Base-by-base conservation (phyloP, 2,888 invertebrate genomes). In the Protonemura montana region DNA sequence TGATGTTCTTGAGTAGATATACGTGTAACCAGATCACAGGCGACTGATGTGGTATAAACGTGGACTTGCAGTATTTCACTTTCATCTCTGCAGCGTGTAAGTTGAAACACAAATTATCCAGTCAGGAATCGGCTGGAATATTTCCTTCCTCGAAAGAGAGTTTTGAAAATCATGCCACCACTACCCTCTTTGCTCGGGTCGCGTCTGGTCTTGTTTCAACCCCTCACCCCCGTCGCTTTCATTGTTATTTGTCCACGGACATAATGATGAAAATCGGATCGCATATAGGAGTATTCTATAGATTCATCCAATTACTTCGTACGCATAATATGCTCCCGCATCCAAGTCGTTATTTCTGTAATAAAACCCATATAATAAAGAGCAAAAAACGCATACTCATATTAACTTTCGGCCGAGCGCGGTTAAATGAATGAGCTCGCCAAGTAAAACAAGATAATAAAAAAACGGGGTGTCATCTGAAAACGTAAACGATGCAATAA, bases 381-480 rank as follows among this genome's bases (percentile, higher is more conserved):
- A 2, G n/a, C n/a, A n/a, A 78, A 78, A 78, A 35, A 78, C 26
- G n/a, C 78, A n/a, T 27, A 28, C 27, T 78, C 28, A 26, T 78
- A 78, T 78, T 78, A 78, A 78, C 78, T 78, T 78, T 78, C 78
- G 78, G 78, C 78, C 78, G 26, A 59, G 59, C 59, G 59, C 59
- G 59, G 26, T 28, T 78, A 78, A 78, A 78, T 78, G 78, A 78
- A 78, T n/a, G 78, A 78, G 78, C 26, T 0, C 28, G 27, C 78
- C 28, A 28, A 28, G 78, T 28, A 27, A 27, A 78, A 78, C 26
- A 78, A 28, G 78, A 26, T 28, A 78, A 26, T 78, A 78, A 78
- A 78, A 77, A 78, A 78, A 78, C 28, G 26, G 78, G 78, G 78
- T 78, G 78, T 28, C 78, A 78, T 78, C 78, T 27, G 78, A 78